Evolutionary conservation across 2,888 invertebrate genomes (phyloP).

Genomic region (Cactoblastis cactorum): DNA sequence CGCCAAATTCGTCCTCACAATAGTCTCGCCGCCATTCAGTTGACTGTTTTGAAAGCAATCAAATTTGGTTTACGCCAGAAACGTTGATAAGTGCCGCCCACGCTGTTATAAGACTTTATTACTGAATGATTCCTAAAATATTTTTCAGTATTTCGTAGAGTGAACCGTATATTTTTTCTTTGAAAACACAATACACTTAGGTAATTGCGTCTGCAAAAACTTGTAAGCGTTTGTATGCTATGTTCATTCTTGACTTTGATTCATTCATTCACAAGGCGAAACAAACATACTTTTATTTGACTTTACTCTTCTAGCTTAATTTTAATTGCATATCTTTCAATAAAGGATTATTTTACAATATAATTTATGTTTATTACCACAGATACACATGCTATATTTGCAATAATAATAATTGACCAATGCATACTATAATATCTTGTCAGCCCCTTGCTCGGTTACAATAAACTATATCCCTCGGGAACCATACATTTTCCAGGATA

Average conservation of each 20-base stretch:
- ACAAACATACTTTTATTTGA: not conserved
- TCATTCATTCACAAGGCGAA: not conserved
- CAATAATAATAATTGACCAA: too few relatives aligned
- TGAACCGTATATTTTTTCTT: not conserved
- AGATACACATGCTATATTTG: too few relatives aligned
- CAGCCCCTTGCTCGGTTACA: too few relatives aligned
- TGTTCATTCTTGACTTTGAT: too few relatives aligned
- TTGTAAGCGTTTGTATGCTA: not conserved
- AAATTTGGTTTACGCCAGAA: constrained; percentile 37
- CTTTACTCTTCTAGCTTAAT: too few relatives aligned
- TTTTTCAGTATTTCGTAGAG: not conserved
- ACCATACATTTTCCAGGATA: too few relatives aligned
- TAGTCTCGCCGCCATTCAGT: constrained; percentile 61
- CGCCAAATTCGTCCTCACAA: constrained; percentile 57
- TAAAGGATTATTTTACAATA: too few relatives aligned
- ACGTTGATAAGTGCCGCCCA: constrained; percentile 24
- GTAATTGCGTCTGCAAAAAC: not conserved
- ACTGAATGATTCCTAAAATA: not conserved
- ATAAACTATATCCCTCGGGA: too few relatives aligned
- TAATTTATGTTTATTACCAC: too few relatives aligned
- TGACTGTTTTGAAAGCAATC: constrained; percentile 57
- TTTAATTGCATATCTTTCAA: too few relatives aligned
- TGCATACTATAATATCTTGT: too few relatives aligned
- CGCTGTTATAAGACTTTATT: not conserved
- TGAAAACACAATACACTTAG: not conserved